phyloP scores from a whole-genome alignment of 1,140 invertebrate species.

The Acromyrmex charruanus region DNA sequence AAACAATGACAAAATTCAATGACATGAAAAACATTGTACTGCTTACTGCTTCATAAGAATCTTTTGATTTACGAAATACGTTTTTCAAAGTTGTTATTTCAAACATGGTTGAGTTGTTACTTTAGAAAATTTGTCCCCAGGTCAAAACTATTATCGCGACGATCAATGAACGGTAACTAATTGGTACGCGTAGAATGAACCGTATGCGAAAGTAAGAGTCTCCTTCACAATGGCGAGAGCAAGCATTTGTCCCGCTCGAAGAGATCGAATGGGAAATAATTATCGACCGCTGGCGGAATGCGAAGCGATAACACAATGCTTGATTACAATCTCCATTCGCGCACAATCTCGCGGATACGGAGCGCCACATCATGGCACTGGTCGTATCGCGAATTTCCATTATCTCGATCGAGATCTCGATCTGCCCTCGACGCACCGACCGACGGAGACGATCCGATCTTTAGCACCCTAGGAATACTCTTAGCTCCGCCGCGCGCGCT shows the following conservation, averaged over 20 bases:
- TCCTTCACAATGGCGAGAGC: slow-evolving; percentile 12
- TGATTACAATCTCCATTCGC: slow-evolving; percentile 64
- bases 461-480: slow-evolving; percentile 59
- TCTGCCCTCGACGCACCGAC: slow-evolving; percentile 57
- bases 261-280: slow-evolving; percentile 36
- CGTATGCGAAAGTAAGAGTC: slow-evolving; percentile 11
- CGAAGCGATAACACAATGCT: slow-evolving; percentile 65
- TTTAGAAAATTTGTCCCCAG: neutral
- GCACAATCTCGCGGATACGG: slow-evolving; percentile 41
- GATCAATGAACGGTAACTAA: slow-evolving; percentile 31
- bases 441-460: slow-evolving; percentile 65
- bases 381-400: slow-evolving; percentile 71
- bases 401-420: slow-evolving; percentile 63
- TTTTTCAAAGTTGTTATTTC: too few species aligned
- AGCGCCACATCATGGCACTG: slow-evolving; percentile 29
- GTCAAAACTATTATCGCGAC: slow-evolving; percentile 26
- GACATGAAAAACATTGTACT: neutral
- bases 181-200: neutral
- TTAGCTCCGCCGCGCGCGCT: slow-evolving; percentile 21
- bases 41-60: neutral
- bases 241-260: neutral
- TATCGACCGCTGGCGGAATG: slow-evolving; percentile 40
- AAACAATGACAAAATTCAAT: too few species aligned
- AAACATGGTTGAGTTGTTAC: neutral
- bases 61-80: neutral